A percentile compares a stretch with the other conserved stretches of the same genome.
These are phyloP conservation scores for Penaeus japonicus DNA, from an alignment of 1,140 invertebrate species.

Conservation along the genomic window DNA sequence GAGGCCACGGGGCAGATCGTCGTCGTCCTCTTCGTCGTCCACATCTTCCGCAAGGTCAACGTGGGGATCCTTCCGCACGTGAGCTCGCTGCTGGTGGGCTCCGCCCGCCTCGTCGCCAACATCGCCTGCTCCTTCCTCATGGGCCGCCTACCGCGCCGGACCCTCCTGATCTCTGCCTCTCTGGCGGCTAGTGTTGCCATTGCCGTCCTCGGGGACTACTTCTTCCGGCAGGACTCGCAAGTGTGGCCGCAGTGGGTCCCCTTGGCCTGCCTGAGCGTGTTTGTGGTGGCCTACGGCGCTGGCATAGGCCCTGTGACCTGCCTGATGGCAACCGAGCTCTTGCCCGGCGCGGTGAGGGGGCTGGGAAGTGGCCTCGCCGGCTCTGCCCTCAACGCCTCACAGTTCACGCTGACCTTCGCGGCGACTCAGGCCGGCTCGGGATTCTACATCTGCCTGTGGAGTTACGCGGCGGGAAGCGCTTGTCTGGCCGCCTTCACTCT, in stretches of 20 bases:
- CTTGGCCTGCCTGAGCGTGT: conserved; percentile 17
- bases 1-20: conserved; percentile 44
- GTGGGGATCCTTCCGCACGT: conserved; percentile 15
- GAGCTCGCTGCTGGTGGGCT: conserved; percentile 20
- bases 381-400: neutral
- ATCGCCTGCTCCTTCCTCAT: neutral
- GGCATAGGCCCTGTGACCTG: conserved; percentile 32
- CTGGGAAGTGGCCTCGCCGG: conserved; percentile 2
- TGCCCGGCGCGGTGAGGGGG: conserved; percentile 36
- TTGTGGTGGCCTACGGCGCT: conserved; percentile 28
- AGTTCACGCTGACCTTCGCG: conserved; percentile 28
- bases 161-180: neutral
- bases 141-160: neutral
- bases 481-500: conserved; percentile 17
- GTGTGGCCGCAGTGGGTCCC: conserved; percentile 7
- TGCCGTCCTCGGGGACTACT: conserved; percentile 9
- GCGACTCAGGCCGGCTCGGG: neutral
- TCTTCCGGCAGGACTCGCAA: neutral
- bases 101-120: conserved; percentile 15
- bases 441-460: conserved; percentile 17
- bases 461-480: conserved; percentile 18
- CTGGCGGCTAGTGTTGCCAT: conserved; percentile 1
- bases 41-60: neutral
- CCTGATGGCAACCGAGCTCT: conserved; percentile 34
- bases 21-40: conserved; percentile 10